These are phyloP conservation scores for Eurytoma californica DNA, from an alignment of 2,888 invertebrate species.

Conservation along the genomic window DNA sequence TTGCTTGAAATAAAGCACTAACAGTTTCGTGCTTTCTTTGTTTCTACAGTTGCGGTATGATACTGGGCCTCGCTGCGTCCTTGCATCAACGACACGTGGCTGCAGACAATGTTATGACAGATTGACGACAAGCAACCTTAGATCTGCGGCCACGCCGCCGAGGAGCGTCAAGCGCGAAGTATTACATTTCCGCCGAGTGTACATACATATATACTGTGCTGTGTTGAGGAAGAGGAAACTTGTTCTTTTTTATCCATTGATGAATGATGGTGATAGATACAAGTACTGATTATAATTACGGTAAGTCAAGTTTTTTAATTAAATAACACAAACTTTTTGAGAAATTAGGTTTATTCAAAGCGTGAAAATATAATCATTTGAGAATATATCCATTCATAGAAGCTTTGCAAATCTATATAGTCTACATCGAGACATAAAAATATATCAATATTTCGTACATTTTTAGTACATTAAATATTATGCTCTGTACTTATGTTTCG, in stretches of 20 bases:
- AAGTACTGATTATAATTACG: background rate
- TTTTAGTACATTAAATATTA: constrained; percentile 5
- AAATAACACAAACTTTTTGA: background rate
- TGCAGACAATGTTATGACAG: too few relatives aligned
- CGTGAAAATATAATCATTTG: constrained; percentile 22
- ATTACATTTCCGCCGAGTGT: too few relatives aligned
- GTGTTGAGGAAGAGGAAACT: background rate
- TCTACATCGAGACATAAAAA: constrained; percentile 42
- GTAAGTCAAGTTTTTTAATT: background rate
- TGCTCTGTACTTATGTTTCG: background rate
- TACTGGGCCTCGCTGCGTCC: too few relatives aligned
- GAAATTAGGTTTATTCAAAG: constrained; percentile 46
- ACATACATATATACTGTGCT: too few relatives aligned
- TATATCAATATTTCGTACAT: constrained; percentile 26
- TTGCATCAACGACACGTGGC: too few relatives aligned
- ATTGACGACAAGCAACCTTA: too few relatives aligned
- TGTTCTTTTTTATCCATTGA: too few relatives aligned
- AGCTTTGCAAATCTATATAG: constrained; percentile 32
- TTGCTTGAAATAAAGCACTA: too few relatives aligned
- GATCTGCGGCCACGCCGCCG: too few relatives aligned
- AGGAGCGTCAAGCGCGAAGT: too few relatives aligned
- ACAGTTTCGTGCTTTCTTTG: too few relatives aligned
- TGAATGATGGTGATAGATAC: background rate
- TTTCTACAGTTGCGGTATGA: too few relatives aligned
- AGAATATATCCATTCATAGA: constrained; percentile 45